phyloP scores from a whole-genome alignment of 2,797 vertebrate genomes.

The Tragopan temminckii region DNA sequence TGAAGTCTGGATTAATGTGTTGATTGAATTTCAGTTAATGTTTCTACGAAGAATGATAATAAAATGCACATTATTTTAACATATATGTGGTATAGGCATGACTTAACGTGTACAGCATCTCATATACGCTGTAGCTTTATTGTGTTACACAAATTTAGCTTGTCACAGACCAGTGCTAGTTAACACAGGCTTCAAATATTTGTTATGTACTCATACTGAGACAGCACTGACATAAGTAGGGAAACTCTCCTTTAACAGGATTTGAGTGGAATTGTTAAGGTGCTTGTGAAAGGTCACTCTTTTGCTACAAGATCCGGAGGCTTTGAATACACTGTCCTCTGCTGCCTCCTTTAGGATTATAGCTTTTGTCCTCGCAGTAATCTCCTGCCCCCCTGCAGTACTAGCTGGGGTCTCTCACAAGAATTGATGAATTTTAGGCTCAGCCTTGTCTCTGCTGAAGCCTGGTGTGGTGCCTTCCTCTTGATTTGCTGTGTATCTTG shows the following conservation, averaged over 20 bases:
- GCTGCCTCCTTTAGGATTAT: constrained; percentile 66
- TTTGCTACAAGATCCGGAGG: not conserved
- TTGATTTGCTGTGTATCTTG: constrained; percentile 35
- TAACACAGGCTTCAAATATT: not conserved
- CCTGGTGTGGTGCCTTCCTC: constrained; percentile 39
- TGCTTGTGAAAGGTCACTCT: constrained; percentile 35
- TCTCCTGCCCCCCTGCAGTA: constrained; percentile 26
- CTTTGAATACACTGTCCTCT: constrained; percentile 63
- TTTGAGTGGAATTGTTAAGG: constrained; percentile 8
- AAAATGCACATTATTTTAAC: not conserved
- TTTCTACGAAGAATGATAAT: not conserved
- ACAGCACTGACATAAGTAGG: not conserved
- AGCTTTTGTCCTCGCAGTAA: constrained; percentile 39
- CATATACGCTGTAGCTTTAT: not conserved
- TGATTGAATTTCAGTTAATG: not conserved
- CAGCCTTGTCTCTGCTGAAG: not conserved
- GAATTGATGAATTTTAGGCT: constrained; percentile 44
- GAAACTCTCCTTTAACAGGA: not conserved
- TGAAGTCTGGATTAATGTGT: not conserved
- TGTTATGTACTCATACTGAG: not conserved
- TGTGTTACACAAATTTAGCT: not conserved
- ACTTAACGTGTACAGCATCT: not conserved
- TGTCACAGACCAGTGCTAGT: not conserved
- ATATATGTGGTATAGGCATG: not conserved
- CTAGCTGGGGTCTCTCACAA: constrained; percentile 26